Evolutionary conservation across 2,113 vertebrate genomes (phyloP), one percentile per base, ranked within the genome.

Genomic region (Lycaon pictus): DNA sequence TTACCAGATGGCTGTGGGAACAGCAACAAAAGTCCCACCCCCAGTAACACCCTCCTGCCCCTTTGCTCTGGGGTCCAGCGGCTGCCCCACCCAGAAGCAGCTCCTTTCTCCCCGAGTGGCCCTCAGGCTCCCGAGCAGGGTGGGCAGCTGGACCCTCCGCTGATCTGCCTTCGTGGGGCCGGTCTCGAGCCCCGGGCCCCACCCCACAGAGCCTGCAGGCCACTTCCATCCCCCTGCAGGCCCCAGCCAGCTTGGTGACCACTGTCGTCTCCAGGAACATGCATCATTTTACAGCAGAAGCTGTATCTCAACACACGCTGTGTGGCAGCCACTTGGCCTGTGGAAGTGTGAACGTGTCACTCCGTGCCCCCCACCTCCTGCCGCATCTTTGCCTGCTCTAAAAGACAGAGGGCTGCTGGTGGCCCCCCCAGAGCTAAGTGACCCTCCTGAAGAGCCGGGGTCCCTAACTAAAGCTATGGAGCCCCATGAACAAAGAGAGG

Each of bases 161-260:
- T 37, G 29, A 55, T 32, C 35, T 88, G 37, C 51, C 43, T 71
- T 67, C 82, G 27, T 48, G 23, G 80, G 84, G 43, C 23, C 56
- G 22, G 56, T 8, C 81, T 80, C 10, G 25, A 62, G 23, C 27
- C 60, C 81, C 60, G 0, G 0, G 11, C 53, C 51, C 58, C 25
- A 12, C 11, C 6, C 74, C 9, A 4, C 6, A 2, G 51, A 19
- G 25, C 22, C 25, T 0, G 1, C 48, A 25, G 3, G 5, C 51
- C 63, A 5, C 79, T 3, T 2, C 29, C 13, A 32, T 4, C 65
- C 48, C 12, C 10, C 25, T 4, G 5, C 43, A 32, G 53, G 2
- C 62, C 83, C 48, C 20, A 8, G 55, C 13, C 23, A 9, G 17
- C 76, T 35, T 48, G 25, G 8, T 19, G 23, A 35, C 4, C 1